These are phyloP conservation scores for Campoletis raptor DNA, from an alignment of 2,888 invertebrate genomes.

Conservation along the genomic window DNA sequence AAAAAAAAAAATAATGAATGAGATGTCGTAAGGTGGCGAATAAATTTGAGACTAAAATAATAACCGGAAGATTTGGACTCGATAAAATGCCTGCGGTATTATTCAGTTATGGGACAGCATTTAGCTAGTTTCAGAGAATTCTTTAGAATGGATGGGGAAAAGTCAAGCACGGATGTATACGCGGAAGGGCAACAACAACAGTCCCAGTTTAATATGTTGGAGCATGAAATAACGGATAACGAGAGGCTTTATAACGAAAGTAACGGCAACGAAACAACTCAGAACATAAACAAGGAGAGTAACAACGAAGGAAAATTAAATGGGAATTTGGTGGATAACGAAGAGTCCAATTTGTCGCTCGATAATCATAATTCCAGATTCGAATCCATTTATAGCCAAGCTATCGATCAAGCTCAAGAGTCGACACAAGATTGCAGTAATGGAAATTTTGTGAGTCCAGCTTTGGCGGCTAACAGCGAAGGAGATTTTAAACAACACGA, in stretches of 20 bases:
- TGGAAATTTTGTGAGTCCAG: constrained; percentile 78
- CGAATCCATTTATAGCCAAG: constrained; percentile 83
- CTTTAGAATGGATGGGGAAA: constrained; percentile 82
- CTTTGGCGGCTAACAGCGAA: constrained; percentile 61
- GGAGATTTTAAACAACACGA: constrained; percentile 75
- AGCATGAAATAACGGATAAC: constrained; percentile 75
- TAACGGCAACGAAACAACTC: constrained; percentile 79
- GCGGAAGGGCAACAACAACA: constrained; percentile 73
- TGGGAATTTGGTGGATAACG: constrained; percentile 78
- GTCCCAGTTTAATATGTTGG: constrained; percentile 75
- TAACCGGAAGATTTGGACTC: constrained; percentile 51
- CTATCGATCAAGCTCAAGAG: constrained; percentile 79
- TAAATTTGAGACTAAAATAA: not conserved
- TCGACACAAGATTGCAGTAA: constrained; percentile 79
- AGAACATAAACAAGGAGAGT: constrained; percentile 75
- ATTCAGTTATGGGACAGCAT: constrained; percentile 84
- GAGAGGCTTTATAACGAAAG: constrained; percentile 72
- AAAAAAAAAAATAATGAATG: not conserved
- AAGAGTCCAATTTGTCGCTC: constrained; percentile 78
- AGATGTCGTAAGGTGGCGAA: not conserved
- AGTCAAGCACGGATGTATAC: constrained; percentile 76
- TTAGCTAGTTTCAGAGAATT: constrained; percentile 84
- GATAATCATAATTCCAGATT: constrained; percentile 84
- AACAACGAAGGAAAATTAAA: constrained; percentile 78
- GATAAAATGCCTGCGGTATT: constrained; percentile 81